These are phyloP conservation scores for Eristalinus aeneus DNA, from an alignment of 2,888 invertebrate genomes.

Conservation along the genomic window DNA sequence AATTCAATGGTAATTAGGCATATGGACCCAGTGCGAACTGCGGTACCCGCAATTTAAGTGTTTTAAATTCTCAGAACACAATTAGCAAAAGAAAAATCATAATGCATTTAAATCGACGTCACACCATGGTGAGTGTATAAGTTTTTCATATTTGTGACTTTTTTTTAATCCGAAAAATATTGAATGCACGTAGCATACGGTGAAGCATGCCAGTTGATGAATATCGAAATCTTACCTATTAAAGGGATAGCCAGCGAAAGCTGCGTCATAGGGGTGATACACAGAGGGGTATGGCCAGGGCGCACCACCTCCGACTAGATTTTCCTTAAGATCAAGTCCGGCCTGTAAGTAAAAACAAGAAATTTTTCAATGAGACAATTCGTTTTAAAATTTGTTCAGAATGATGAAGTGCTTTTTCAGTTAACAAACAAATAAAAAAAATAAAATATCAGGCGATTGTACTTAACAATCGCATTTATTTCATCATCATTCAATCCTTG, in stretches of 20 bases:
- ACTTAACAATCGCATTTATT: constrained; percentile 23
- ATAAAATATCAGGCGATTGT: constrained; percentile 16
- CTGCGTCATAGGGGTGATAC: constrained; percentile 96
- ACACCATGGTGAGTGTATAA: background rate
- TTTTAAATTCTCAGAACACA: constrained; percentile 46
- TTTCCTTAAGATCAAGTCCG: constrained; percentile 94
- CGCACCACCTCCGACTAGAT: constrained; percentile 89
- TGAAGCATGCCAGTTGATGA: constrained; percentile 13
- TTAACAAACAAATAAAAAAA: background rate
- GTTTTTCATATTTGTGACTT: constrained; percentile 21
- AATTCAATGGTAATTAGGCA: constrained; percentile 72
- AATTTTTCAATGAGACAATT: background rate
- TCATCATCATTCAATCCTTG: constrained; percentile 53
- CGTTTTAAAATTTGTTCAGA: background rate
- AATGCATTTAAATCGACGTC: constrained; percentile 25
- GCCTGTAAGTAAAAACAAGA: constrained; percentile 83
- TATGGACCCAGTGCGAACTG: constrained; percentile 35
- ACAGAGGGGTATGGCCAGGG: constrained; percentile 95
- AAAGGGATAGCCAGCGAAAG: constrained; percentile 96
- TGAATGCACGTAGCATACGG: constrained; percentile 9
- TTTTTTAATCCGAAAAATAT: constrained; percentile 17
- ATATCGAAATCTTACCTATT: constrained; percentile 89
- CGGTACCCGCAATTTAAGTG: constrained; percentile 34
- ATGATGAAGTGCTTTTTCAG: background rate
- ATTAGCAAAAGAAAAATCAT: constrained; percentile 37